Percentiles rank a stretch among this genome's conserved stretches.
These are phyloP conservation scores for Pararge aegeria DNA, from an alignment of 1,140 invertebrate genomes.

Conservation along the genomic window DNA sequence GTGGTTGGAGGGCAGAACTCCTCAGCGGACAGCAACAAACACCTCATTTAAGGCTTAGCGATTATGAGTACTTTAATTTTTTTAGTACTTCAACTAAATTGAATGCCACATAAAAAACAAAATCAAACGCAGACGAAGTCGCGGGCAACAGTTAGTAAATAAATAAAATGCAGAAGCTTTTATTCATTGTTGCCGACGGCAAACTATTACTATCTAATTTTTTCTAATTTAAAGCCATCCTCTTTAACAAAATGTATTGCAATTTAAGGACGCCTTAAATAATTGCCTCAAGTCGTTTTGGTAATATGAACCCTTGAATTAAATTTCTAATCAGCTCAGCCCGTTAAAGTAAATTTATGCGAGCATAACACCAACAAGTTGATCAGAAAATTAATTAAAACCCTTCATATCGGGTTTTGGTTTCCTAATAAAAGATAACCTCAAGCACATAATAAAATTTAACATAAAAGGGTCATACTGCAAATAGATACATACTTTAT, in stretches of 20 bases:
- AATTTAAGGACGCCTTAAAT: not conserved
- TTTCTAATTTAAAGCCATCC: not conserved
- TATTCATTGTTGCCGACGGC: not conserved
- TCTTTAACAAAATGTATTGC: not conserved
- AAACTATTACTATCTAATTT: not conserved
- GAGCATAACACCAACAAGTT: conserved; percentile 4
- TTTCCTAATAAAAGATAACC: conserved; percentile 4
- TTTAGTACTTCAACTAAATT: no score
- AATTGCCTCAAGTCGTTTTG: not conserved
- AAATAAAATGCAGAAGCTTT: not conserved
- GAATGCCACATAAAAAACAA: no score
- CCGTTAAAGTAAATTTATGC: conserved; percentile 15
- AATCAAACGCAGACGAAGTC: no score
- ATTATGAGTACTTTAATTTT: no score
- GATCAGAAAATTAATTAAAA: conserved; percentile 22
- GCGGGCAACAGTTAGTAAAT: no score
- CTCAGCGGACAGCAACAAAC: no score
- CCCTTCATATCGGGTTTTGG: conserved; percentile 11
- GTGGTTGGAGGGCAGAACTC: no score
- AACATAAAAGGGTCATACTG: no score
- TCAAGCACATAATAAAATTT: not conserved
- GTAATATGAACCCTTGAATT: conserved; percentile 2
- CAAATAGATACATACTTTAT: no score
- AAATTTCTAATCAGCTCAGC: conserved; percentile 4
- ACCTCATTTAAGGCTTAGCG: no score